These are phyloP conservation scores for Epinephelus awoara DNA, from an alignment of 2,797 vertebrate species.

Conservation along the genomic window DNA sequence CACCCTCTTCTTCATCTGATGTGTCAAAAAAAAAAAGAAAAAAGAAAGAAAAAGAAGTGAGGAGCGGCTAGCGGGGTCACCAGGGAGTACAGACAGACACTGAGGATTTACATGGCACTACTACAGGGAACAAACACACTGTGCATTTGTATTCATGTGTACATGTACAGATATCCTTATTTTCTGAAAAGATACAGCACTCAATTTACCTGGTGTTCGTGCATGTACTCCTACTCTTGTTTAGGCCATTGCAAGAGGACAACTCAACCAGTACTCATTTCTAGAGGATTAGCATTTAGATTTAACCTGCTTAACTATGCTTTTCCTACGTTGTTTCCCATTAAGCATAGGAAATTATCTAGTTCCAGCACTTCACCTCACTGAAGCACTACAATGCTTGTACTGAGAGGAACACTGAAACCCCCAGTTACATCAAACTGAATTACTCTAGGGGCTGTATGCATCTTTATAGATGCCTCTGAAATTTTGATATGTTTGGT, in stretches of 20 bases:
- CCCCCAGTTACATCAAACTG: no score
- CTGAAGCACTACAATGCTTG: no score
- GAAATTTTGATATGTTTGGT: no score
- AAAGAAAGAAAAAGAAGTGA: conserved; percentile 53
- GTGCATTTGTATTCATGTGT: conserved; percentile 51
- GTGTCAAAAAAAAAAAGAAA: conserved; percentile 80
- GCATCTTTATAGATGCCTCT: no score
- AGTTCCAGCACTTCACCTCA: no score
- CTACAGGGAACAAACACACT: conserved; percentile 40
- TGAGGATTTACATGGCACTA: conserved; percentile 52
- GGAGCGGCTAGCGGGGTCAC: conserved; percentile 77
- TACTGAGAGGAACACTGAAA: no score
- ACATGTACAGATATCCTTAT: conserved; percentile 36
- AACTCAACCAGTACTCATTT: conserved; percentile 21
- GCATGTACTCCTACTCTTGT: conserved; percentile 1
- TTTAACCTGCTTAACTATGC: no score
- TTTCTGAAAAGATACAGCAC: conserved; percentile 30
- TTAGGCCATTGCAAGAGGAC: conserved; percentile 24
- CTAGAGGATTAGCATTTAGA: conserved; percentile 15
- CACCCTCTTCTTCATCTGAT: conserved; percentile 85
- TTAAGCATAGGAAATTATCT: no score
- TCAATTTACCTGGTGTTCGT: conserved; percentile 22
- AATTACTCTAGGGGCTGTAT: no score
- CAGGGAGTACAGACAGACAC: conserved; percentile 78
- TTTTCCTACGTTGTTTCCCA: no score